Percentiles rank a stretch among this genome's conserved stretches.
Conservation (phyloP, 2,797 vertebrate species). For the Sphenodon punctatus region DNA sequence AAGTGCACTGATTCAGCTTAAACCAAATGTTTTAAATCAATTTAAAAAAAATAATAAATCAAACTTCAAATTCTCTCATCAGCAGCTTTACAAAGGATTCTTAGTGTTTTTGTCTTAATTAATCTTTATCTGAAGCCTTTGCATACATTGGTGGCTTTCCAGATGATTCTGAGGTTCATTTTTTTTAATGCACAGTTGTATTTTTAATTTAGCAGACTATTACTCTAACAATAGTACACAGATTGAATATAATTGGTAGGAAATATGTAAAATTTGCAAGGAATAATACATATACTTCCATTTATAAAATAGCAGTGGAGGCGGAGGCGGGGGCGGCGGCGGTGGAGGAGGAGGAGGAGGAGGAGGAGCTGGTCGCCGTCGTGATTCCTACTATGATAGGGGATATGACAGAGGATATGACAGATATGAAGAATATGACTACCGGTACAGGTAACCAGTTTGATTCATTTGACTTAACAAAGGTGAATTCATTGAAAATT, state of each 20-base stretch:
- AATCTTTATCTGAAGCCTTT: background rate
- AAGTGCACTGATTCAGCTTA: background rate
- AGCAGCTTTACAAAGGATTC: background rate
- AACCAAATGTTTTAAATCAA: background rate
- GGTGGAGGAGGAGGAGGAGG: conserved; percentile 72
- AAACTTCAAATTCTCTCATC: background rate
- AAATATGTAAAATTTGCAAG: background rate
- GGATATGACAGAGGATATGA: conserved; percentile 88
- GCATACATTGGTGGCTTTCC: background rate
- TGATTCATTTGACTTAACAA: background rate
- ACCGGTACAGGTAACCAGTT: conserved; percentile 85
- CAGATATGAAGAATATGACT: conserved; percentile 90
- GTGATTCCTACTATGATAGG: conserved; percentile 85
- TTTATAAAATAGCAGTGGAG: conserved; percentile 64
- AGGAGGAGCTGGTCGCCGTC: conserved; percentile 79
- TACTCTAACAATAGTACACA: no score
- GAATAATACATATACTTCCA: background rate
- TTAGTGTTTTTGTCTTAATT: no score
- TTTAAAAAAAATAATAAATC: background rate
- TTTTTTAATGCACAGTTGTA: no score
- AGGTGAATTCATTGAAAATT: background rate
- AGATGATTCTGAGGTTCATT: background rate
- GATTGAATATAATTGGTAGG: no score
- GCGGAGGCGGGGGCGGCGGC: no score
- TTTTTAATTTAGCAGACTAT: no score